Conservation (phyloP, 2,888 invertebrate genomes). For the Diadromus collaris region DNA sequence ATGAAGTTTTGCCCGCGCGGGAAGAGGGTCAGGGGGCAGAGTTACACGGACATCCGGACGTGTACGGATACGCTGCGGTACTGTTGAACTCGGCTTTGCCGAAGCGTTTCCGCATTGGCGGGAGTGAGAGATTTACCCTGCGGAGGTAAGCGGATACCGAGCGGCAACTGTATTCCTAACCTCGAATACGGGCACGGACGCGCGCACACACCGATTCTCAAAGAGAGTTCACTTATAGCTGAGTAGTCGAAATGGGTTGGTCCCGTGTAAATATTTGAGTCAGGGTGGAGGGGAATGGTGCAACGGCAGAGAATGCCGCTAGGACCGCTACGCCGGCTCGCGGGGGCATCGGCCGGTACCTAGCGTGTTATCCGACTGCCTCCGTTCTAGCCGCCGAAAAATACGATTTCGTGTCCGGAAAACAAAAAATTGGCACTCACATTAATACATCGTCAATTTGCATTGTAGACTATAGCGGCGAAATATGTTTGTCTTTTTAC, state of each 20-base stretch:
- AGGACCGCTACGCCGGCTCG: background rate
- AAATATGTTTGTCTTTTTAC: background rate
- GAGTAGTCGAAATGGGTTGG: constrained; percentile 60
- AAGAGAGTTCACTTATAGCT: constrained; percentile 6
- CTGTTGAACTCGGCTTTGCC: constrained; percentile 30
- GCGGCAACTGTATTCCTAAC: constrained; percentile 2
- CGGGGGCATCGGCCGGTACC: background rate
- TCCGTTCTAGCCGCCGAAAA: background rate
- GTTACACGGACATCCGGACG: constrained; percentile 21
- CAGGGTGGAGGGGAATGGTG: constrained; percentile 26
- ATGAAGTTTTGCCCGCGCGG: constrained; percentile 20
- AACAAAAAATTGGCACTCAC: background rate
- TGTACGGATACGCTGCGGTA: constrained; percentile 17
- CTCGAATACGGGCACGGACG: background rate
- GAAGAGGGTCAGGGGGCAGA: background rate
- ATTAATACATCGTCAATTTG: background rate
- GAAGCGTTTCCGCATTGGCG: constrained; percentile 19
- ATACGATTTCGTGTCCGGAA: background rate
- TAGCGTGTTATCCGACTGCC: background rate
- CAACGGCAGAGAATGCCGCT: constrained; percentile 33
- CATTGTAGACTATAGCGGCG: background rate
- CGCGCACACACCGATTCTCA: constrained; percentile 15
- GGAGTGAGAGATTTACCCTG: constrained; percentile 21
- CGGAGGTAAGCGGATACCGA: constrained; percentile 2
- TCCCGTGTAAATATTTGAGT: constrained; percentile 66